A percentile compares a stretch with the other conserved stretches of the same genome.
phyloP scores from a whole-genome alignment of 2,113 vertebrate species.

The Pyxicephalus adspersus region DNA sequence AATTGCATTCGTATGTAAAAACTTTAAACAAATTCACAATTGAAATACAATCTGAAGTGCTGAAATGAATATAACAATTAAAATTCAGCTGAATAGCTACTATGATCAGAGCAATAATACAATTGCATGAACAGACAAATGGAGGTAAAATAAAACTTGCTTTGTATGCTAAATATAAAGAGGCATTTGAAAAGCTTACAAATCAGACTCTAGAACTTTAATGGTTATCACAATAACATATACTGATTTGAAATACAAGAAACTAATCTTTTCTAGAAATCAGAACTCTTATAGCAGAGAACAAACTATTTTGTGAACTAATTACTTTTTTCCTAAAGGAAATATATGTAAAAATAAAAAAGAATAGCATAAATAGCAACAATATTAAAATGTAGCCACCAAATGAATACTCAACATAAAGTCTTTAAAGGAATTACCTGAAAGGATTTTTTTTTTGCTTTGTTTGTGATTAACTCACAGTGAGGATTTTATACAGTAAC shows the following conservation, averaged over 20 bases:
- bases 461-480: too few species aligned
- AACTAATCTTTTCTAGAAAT: background rate
- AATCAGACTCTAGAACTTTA: background rate
- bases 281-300: background rate
- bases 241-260: background rate
- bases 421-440: too few species aligned
- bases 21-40: too few species aligned
- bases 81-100: background rate
- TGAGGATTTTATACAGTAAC: too few species aligned
- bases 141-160: slow-evolving; percentile 1
- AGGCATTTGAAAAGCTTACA: slow-evolving; percentile 6
- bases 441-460: too few species aligned
- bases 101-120: background rate
- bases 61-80: background rate
- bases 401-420: background rate
- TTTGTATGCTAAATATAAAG: background rate
- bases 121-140: background rate
- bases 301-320: background rate
- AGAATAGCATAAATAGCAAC: background rate
- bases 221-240: background rate
- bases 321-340: background rate
- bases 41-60: too few species aligned
- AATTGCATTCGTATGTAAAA: too few species aligned
- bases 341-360: background rate
- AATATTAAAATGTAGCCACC: background rate